Base-by-base conservation (phyloP, 2,888 invertebrate genomes). In the Neuroscelio doddi region DNA sequence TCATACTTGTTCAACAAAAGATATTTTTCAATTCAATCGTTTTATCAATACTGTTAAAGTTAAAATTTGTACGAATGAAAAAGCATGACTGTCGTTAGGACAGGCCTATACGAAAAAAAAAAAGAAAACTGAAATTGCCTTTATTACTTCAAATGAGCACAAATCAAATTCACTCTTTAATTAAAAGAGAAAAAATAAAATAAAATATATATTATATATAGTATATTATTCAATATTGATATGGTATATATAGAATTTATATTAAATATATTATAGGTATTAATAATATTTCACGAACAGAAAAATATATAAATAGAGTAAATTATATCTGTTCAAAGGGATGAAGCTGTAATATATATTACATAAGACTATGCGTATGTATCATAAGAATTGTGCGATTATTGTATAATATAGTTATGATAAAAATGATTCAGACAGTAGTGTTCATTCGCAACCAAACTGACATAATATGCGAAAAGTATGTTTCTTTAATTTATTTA, bases 61-160 rank as follows among this genome's bases (percentile, higher is more conserved):
- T 27, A 12, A 26, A 41, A 53, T 24, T 3, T 42, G 50, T 59
- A 38, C 49, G 34, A 64, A 53, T 52, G 14, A 27, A 34, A 52
- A 49, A 50, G 41, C 52, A 52, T 38, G 44, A 34, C 44, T 52
- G 63, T 52, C 63, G 38, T 21, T 12, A 32, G 14, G 8, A 3
- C 32, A 12, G 12, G 29, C 29, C 51, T 38, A 42, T 50, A 52
- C 30, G 39, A 58, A 46, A 14, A 24, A 58, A 46, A 14, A 24
- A 38, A 49, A 30, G 53, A 49, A 49, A 41, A 61, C 73, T 71
- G 59, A 67, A 72, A 79, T 81, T 83, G 83, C 83, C 83, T 83
- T 82, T 72, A 75, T 76, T 78, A 78, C 80, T 70, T 66, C 80
- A 80, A 80, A 79, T 80, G 83, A 84, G 83, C 83, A 77, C 77